Evolutionary conservation across 2,888 invertebrate species (phyloP).

Genomic region (Mactromeris polynyma): DNA sequence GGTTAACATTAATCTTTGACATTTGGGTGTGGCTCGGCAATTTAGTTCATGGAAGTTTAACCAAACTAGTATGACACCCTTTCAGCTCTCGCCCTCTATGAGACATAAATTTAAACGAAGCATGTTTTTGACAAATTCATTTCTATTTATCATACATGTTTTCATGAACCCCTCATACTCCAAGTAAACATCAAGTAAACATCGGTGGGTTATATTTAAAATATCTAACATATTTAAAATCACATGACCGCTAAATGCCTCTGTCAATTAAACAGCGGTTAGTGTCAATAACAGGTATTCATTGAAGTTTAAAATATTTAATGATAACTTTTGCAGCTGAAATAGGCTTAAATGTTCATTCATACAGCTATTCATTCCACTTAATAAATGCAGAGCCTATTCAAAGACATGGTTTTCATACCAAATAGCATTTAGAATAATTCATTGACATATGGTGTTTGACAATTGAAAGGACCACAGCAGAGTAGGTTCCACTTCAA

Average conservation of each 20-base stretch:
- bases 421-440: not conserved
- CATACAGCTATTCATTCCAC: not conserved
- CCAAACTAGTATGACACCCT: not conserved
- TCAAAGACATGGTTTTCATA: not conserved
- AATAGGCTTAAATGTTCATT: not conserved
- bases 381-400: slow-evolving; percentile 2
- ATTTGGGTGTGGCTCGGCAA: not conserved
- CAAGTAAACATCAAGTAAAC: not conserved
- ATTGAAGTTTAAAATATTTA: slow-evolving; percentile 19
- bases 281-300: slow-evolving; percentile 22
- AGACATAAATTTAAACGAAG: not conserved
- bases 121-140: not conserved
- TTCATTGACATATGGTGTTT: not conserved
- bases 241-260: slow-evolving; percentile 22
- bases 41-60: not conserved
- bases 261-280: not conserved
- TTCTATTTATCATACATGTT: not conserved
- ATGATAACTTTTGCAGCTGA: slow-evolving; percentile 6
- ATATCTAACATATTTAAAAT: not conserved
- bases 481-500: too few relatives aligned
- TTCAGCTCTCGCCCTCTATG: not conserved
- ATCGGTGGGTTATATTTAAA: not conserved
- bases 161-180: not conserved
- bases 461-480: not conserved
- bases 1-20: slow-evolving; percentile 5